Base-by-base conservation (phyloP, 2,888 invertebrate genomes). In the Arenicola marina region DNA sequence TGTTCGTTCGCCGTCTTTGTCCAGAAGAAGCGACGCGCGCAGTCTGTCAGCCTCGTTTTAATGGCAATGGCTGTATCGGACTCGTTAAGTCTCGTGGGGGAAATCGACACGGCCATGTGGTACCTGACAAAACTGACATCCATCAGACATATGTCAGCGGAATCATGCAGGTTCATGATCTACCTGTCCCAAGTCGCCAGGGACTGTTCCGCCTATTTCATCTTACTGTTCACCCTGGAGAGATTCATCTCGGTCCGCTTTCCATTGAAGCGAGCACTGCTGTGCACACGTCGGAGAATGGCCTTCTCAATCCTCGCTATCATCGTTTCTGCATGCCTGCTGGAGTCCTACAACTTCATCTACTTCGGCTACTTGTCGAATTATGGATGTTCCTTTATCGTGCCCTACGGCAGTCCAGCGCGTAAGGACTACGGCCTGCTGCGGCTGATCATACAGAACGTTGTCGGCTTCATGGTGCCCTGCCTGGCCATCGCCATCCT, bases 161-260 rank as follows among this genome's bases (percentile, higher is more conserved):
- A 11, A 38, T 11, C 11, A 11, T 15, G 31, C 11, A 7, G 11
- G 7, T 11, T 7, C 15, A 7, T 53, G 15, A 11, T 21, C 31
- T 53, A 15, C 11, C 7, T 53, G 15, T 11, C 24, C 4, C 11
- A 24, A 15, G 24, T 29, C 18, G 53, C 53, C 18, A 7, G 31
- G 7, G 24, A 7, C 31, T 53, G 26, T 11, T 53, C 53, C 11
- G 4, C 11, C 11, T 53, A 24, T 7, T 28, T 18, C 53, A 53
- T 53, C 31, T 31, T 53, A 4, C 4, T 53, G 31, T 53, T 53
- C 53, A 53, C 53, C 7, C 11, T 24, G 18, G 53, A 53, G 31
- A 4, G 53, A 28, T 29, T 53, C 11, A 53, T 53, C 31, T 53
- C 53, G 4, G 53, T 53, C 29, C 7, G 29, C 7, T 53, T 28